phyloP scores from a whole-genome alignment of 2,888 invertebrate genomes.

The Anorthoa munda region DNA sequence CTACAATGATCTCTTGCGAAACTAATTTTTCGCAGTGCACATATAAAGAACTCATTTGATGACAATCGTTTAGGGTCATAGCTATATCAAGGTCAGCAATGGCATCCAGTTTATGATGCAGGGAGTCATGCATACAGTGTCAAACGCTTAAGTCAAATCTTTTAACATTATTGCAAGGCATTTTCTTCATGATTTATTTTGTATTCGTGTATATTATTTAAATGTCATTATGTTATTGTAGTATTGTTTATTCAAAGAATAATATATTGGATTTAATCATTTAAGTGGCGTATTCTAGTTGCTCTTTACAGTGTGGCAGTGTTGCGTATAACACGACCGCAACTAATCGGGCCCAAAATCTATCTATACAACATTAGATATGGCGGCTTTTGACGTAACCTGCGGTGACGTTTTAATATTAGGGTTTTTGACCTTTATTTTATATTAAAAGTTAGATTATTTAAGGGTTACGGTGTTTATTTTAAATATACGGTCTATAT shows the following conservation, averaged over 20 bases:
- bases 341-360: constrained; percentile 55
- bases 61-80: not conserved
- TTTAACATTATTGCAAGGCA: too few species aligned
- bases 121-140: not conserved
- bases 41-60: not conserved
- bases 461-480: not conserved
- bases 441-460: constrained; percentile 5
- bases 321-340: constrained; percentile 47
- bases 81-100: not conserved
- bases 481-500: not conserved
- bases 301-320: constrained; percentile 28
- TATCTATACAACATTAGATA: constrained; percentile 43
- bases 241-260: not conserved
- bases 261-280: constrained; percentile 23
- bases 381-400: constrained; percentile 33
- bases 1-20: not conserved
- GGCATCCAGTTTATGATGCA: not conserved
- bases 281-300: constrained; percentile 28
- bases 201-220: not conserved
- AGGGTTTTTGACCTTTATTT: constrained; percentile 5
- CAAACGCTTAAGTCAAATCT: not conserved
- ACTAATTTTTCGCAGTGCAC: not conserved
- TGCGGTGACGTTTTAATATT: constrained; percentile 21
- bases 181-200: not conserved
- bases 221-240: not conserved